These are phyloP conservation scores for Thalassarche chlororhynchos DNA, from an alignment of 2,113 vertebrate species.

Conservation along the genomic window DNA sequence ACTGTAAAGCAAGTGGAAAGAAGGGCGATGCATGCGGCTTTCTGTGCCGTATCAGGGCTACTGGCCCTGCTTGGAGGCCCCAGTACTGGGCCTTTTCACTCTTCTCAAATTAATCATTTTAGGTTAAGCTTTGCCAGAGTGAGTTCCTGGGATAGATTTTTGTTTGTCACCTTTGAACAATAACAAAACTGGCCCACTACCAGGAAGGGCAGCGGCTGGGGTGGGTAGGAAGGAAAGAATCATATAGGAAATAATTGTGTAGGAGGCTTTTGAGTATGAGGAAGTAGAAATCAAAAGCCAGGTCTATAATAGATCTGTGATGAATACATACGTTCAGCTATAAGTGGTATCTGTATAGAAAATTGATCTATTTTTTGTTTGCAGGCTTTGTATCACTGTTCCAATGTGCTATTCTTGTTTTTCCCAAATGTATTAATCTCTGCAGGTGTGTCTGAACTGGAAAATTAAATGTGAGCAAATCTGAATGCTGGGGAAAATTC, in stretches of 20 bases:
- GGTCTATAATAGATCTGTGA: background rate
- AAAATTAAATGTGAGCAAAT: background rate
- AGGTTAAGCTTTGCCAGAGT: background rate
- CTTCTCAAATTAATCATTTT: background rate
- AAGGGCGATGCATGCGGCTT: fast-evolving
- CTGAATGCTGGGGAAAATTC: background rate
- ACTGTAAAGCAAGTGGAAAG: background rate
- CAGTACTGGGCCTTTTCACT: background rate
- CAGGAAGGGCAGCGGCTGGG: constrained; percentile 9
- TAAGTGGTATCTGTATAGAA: background rate
- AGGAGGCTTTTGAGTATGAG: background rate
- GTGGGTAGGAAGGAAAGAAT: constrained; percentile 7
- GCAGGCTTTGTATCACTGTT: background rate
- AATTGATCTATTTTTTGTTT: background rate
- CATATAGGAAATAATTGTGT: constrained; percentile 14
- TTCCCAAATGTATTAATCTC: background rate
- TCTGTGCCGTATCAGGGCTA: fast-evolving
- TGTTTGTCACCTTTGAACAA: constrained; percentile 14
- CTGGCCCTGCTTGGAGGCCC: background rate
- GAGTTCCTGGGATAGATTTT: background rate
- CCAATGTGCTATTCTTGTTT: background rate
- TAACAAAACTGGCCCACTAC: background rate
- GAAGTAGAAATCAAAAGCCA: background rate
- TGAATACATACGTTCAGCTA: background rate
- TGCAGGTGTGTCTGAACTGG: background rate